A percentile compares a stretch with the other conserved stretches of the same genome.
Conservation (phyloP, 2,797 vertebrate species). For the Enteromius argenteus region DNA sequence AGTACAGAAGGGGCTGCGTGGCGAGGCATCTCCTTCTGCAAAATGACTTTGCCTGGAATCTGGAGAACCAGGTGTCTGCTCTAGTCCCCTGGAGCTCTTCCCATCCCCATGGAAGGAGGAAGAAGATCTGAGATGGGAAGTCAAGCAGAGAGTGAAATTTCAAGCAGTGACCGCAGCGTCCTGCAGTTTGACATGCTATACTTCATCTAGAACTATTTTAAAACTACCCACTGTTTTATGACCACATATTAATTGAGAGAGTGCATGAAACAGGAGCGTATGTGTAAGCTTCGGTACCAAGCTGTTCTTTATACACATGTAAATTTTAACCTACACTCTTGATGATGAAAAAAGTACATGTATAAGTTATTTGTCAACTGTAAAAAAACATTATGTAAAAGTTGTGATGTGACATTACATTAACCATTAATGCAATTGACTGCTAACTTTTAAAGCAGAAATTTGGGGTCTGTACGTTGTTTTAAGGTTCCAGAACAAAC, state of each 20-base stretch:
- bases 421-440: background rate
- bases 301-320: background rate
- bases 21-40: slow-evolving; percentile 43
- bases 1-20: slow-evolving; percentile 57
- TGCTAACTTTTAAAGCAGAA: background rate
- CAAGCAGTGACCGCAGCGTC: background rate
- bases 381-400: background rate
- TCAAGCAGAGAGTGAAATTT: slow-evolving; percentile 12
- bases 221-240: slow-evolving; percentile 8
- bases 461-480: background rate
- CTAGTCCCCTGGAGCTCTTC: slow-evolving; percentile 56
- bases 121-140: slow-evolving; percentile 61
- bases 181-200: background rate
- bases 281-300: background rate
- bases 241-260: background rate
- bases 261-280: background rate
- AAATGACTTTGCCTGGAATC: slow-evolving; percentile 53
- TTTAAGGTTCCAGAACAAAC: background rate
- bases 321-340: background rate
- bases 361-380: background rate
- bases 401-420: background rate
- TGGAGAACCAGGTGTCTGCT: slow-evolving; percentile 53
- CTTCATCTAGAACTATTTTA: background rate
- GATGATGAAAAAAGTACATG: background rate
- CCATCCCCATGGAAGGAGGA: slow-evolving; percentile 63